Base-by-base conservation (phyloP, 1,140 invertebrate genomes). In the Drosophila sulfurigaster region DNA sequence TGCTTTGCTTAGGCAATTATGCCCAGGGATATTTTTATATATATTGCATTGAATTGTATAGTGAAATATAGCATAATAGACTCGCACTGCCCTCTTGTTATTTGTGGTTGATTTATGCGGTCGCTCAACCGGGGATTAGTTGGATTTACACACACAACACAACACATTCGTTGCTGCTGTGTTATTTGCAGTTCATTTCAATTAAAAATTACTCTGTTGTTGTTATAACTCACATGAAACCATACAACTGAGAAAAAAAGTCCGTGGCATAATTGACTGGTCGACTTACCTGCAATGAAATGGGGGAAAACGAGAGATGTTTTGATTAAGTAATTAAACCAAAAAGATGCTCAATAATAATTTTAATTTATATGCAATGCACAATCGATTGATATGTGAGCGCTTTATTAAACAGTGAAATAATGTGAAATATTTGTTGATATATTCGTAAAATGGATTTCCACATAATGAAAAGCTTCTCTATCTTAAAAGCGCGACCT, bases 21-120 rank as follows among this genome's bases (percentile, higher is more conserved):
- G 70, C 81, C 81, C 68, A 57, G 73, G 82, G 81, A 51, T 49
- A 63, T 49, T 56, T 87, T 82, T 75, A 16, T 25, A 25, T 75
- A 46, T 66, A 65, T 51, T 30, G 38, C 49, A 64, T 43, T n/a
- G 49, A 38, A 52, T 32, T 25, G 32, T n/a, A 25, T 30, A 5
- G 25, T 60, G 15, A 68, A 68, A n/a, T 51, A 25, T 13, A n/a
- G 10, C 25, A 58, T 58, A 58, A 58, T 58, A 58, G 25, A 56
- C 63, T 69, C 54, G 25, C 57, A 54, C 48, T 68, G 81, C 48
- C 54, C 45, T 54, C 38, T 63, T 59, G 51, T 80, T 81, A 70
- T 76, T 74, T 88, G 85, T 58, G 85, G 81, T 75, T 88, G 85
- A 89, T 88, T 88, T 88, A 88, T 88, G 85, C 78, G 85, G 85